Evolutionary conservation across 2,888 invertebrate species (phyloP), one percentile per base, ranked within the genome.

Genomic region (Hemicrepidius hirtus): DNA sequence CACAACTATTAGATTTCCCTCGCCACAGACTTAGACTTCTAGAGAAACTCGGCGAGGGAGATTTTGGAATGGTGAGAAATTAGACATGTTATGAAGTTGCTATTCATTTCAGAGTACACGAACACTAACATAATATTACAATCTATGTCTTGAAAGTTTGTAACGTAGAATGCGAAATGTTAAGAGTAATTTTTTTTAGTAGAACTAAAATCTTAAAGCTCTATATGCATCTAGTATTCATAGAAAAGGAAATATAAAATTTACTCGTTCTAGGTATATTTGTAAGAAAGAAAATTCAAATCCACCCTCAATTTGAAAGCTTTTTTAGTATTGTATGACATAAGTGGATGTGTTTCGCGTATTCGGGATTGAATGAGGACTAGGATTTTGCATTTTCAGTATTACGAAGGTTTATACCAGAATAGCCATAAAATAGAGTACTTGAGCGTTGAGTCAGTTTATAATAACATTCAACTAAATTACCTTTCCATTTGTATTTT

Each of bases 41-140:
- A 75, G 94, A 95, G 85, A 95, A 95, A 85, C 90, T 96, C 62
- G 96, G 96, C 75, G 95, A 95, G 87, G 96, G 96, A 77, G 92
- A 94, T 78, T 95, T 95, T 85, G 96, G 96, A 83, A 93, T 93
- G 90, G 96, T 95, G 84, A 91, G 91, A 88, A 44, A 40, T 32
- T 35, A 35, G 10, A 55, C 32, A 28, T 18, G 57, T 37, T 67
- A 21, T 44, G 53, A 57, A 53, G 53, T 28, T 53, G 53, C 24
- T 53, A 3, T 24, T 53, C 53, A 53, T 24, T 18, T 53, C 20
- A 28, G 24, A n/a, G 3, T 28, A 13, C 20, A 4, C 13, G 3
- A 44, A 16, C 49, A 10, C 49, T 18, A 12, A 20, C n/a, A 13
- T 32, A 32, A 32, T 32, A 32, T 32, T 32, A 32, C 4, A 32